phyloP scores from a whole-genome alignment of 2,113 vertebrate species.

The Pantherophis guttatus region DNA sequence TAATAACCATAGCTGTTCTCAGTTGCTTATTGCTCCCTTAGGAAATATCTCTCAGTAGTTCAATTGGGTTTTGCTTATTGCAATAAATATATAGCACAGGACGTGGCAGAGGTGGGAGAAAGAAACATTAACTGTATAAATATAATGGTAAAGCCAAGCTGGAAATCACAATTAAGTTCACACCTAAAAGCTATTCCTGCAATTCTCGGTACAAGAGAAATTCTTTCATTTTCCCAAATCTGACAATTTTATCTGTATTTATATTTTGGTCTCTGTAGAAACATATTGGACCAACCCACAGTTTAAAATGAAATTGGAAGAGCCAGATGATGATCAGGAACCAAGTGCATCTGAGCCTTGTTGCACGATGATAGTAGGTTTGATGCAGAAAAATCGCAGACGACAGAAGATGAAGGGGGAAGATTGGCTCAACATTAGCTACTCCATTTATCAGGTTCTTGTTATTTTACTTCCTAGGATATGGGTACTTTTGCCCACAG shows the following conservation, averaged over 20 bases:
- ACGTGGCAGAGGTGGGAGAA: background rate
- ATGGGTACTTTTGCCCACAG: background rate
- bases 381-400: slow-evolving; percentile 86
- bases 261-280: slow-evolving; percentile 51
- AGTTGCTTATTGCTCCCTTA: slow-evolving; percentile 3
- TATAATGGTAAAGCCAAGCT: background rate
- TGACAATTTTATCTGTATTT: background rate
- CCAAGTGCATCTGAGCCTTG: slow-evolving; percentile 65
- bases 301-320: slow-evolving; percentile 76
- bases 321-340: slow-evolving; percentile 76
- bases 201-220: slow-evolving; percentile 14
- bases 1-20: slow-evolving; percentile 9
- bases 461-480: background rate
- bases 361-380: slow-evolving; percentile 78
- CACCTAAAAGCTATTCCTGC: slow-evolving; percentile 3
- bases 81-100: background rate
- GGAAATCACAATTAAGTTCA: slow-evolving; percentile 13
- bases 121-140: background rate
- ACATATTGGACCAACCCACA: slow-evolving; percentile 85
- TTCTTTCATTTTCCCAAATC: background rate
- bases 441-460: slow-evolving; percentile 75
- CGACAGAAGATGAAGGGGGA: slow-evolving; percentile 74
- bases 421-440: slow-evolving; percentile 80
- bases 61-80: slow-evolving; percentile 24
- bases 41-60: slow-evolving; percentile 29